These are phyloP conservation scores for Strix aluco DNA, from an alignment of 2,113 vertebrate species.

Conservation along the genomic window DNA sequence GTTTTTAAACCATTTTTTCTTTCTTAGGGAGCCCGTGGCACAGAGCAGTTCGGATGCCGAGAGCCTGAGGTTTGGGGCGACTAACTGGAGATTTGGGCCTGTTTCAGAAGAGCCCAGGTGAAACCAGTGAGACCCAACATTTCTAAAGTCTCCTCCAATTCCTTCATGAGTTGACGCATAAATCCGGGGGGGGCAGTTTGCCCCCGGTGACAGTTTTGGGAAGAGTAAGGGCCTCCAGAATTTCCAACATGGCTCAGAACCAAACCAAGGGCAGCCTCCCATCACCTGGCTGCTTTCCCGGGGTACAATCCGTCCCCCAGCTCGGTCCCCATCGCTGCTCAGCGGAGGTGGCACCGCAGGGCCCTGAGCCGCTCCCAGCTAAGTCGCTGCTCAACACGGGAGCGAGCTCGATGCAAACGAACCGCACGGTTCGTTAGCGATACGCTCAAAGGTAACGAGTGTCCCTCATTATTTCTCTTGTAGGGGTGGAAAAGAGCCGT, in stretches of 20 bases:
- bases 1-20: background rate
- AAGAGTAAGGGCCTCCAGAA: background rate
- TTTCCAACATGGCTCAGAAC: too few species aligned
- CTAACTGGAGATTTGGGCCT: background rate
- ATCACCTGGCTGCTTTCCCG: fast-evolving
- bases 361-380: background rate
- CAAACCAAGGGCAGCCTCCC: fast-evolving
- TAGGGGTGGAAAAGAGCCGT: background rate
- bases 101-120: background rate
- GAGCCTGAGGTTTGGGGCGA: background rate
- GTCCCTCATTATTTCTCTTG: background rate
- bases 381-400: background rate
- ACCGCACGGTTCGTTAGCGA: fast-evolving
- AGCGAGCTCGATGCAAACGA: fast-evolving
- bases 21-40: fast-evolving
- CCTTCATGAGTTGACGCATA: background rate
- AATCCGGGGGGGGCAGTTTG: background rate
- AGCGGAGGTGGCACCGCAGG: too few species aligned
- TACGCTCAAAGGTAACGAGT: background rate
- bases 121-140: background rate
- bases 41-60: fast-evolving
- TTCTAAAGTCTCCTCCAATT: background rate
- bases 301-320: too few species aligned
- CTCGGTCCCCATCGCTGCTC: background rate
- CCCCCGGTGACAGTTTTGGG: too few species aligned